Evolutionary conservation across 2,113 vertebrate genomes (phyloP).

Genomic region (Crotalus tigris): DNA sequence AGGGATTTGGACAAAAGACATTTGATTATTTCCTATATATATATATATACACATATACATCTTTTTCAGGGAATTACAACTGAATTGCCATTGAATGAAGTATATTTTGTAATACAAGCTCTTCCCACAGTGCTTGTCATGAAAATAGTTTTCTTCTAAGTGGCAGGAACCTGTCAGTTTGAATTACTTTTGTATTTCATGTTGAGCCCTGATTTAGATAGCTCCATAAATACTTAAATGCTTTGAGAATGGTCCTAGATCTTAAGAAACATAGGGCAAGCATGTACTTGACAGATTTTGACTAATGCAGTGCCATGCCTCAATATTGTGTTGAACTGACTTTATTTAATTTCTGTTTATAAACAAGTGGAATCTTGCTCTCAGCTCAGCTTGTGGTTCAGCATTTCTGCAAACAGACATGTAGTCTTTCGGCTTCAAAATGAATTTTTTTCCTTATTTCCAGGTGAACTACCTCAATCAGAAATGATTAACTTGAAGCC

Average conservation of each 20-base stretch:
- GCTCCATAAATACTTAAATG: background rate
- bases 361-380: background rate
- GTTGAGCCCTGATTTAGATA: background rate
- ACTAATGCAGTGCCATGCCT: background rate
- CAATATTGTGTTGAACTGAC: background rate
- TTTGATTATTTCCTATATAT: background rate
- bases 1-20: background rate
- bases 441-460: background rate
- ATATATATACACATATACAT: background rate
- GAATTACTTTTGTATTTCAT: background rate
- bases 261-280: background rate
- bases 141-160: accelerated
- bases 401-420: background rate
- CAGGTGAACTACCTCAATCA: background rate
- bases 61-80: background rate
- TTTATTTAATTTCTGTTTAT: background rate
- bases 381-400: background rate
- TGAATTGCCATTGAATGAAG: accelerated
- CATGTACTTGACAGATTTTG: background rate
- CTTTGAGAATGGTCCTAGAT: background rate
- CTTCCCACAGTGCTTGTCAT: background rate
- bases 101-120: accelerated
- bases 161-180: background rate
- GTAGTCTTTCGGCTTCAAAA: background rate
- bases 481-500: background rate